Evolutionary conservation across 2,797 vertebrate species (phyloP).

Genomic region (Clarias pachynema): DNA sequence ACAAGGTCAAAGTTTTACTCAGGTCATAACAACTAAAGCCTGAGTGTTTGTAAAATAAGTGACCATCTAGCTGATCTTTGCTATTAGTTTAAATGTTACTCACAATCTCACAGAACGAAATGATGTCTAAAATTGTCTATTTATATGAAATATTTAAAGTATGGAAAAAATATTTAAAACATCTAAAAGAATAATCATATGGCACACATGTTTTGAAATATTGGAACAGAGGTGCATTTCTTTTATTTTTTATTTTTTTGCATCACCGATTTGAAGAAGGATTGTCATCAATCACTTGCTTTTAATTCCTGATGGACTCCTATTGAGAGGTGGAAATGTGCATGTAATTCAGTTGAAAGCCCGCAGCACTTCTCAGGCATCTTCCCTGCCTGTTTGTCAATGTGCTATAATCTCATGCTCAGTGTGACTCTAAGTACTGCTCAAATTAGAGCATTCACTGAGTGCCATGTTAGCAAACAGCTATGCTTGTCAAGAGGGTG

Average conservation of each 20-base stretch:
- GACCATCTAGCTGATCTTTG: slow-evolving; percentile 57
- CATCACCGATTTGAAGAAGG: slow-evolving; percentile 60
- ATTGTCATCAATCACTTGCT: slow-evolving; percentile 78
- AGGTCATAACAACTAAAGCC: slow-evolving; percentile 64
- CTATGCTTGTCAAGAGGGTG: slow-evolving; percentile 11
- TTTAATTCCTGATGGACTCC: slow-evolving; percentile 80
- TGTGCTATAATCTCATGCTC: slow-evolving; percentile 60
- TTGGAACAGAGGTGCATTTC: slow-evolving; percentile 55
- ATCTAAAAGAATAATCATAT: not conserved
- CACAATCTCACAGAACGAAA: not conserved
- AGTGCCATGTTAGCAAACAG: slow-evolving; percentile 45
- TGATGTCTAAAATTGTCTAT: not conserved
- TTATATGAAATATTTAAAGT: not conserved
- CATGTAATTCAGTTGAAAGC: slow-evolving; percentile 83
- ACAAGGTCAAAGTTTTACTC: slow-evolving; percentile 66
- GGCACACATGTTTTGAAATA: not conserved
- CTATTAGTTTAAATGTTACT: slow-evolving; percentile 30
- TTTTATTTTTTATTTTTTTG: slow-evolving; percentile 53
- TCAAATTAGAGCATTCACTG: slow-evolving; percentile 48
- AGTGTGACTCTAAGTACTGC: slow-evolving; percentile 53
- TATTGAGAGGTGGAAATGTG: slow-evolving; percentile 80
- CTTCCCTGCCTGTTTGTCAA: slow-evolving; percentile 52
- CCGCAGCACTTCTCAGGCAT: slow-evolving; percentile 60
- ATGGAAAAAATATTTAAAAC: not conserved
- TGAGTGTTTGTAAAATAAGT: slow-evolving; percentile 58